Base-by-base conservation (phyloP, 2,888 invertebrate genomes). In the Dynastes hyllus region DNA sequence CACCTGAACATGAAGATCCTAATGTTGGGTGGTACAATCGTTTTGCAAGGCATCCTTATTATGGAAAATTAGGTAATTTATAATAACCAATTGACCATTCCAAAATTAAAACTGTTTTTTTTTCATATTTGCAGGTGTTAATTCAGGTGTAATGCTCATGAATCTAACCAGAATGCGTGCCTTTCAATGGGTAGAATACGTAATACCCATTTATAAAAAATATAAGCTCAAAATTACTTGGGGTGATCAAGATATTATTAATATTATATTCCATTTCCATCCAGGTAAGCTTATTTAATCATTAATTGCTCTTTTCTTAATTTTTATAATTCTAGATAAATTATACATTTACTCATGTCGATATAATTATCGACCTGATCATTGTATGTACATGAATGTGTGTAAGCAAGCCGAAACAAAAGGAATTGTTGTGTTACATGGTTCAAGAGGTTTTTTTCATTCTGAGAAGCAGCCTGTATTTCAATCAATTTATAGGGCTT, bases 131-230 rank as follows among this genome's bases (percentile, higher is more conserved):
- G 73, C 86, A 95, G 98, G 98, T 79, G 93, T 98, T 0, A 98
- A 98, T 90, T 98, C 98, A 0, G 98, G 98, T 53, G 97, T 98
- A 0, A 98, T 98, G 98, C 89, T 98, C 73, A 98, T 98, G 98
- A 98, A 98, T 89, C 90, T 98, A 76, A 97, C 97, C 0, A 92
- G 96, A 85, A 96, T 98, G 95, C 90, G 98, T 80, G 89, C 91
- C 40, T 96, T 97, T 85, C 92, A 94, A 37, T 98, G 98, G 97
- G 93, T 93, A 79, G 92, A 94, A 80, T 95, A 96, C 87, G 93
- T 98, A 40, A 91, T 95, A 81, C 95, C 96, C 2, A 95, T 97
- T 83, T 95, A 96, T 89, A 92, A 94, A 82, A 93, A 95, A 87
- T 98, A 96, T 90, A 95, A 94, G 86, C 88, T 94, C 13, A 93